Conservation (phyloP, 2,797 vertebrate species). For the Pantherophis vulpinus region DNA sequence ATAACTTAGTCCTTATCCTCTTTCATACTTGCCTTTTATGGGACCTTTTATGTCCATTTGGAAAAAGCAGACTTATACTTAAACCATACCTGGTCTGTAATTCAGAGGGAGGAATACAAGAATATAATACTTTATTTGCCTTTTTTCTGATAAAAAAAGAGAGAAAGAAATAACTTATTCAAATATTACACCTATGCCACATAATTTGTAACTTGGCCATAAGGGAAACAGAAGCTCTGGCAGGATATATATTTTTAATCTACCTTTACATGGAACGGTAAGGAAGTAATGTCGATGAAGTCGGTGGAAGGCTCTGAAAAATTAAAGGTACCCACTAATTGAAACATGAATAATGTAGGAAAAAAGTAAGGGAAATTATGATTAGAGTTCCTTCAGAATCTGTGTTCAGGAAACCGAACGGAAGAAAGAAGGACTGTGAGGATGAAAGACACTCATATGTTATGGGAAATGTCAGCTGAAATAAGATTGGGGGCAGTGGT, state of each 20-base stretch:
- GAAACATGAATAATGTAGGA: not conserved
- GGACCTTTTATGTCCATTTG: not conserved
- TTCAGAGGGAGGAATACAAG: not conserved
- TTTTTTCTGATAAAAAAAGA: not conserved
- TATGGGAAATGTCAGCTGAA: not conserved
- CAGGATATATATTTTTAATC: not conserved
- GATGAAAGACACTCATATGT: not conserved
- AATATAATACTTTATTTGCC: not conserved
- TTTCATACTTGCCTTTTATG: not conserved
- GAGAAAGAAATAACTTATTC: not conserved
- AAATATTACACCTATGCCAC: not conserved
- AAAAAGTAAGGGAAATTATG: not conserved
- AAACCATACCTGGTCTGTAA: not conserved
- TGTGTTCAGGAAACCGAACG: not conserved
- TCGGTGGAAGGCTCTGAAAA: constrained; percentile 6
- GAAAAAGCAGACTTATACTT: not conserved
- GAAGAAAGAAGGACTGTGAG: not conserved
- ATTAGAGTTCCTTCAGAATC: not conserved
- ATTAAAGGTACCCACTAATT: constrained; percentile 5
- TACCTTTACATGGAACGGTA: not conserved
- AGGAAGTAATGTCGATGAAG: not conserved
- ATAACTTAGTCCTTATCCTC: not conserved
- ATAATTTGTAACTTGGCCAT: not conserved
- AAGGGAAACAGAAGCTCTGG: not conserved
- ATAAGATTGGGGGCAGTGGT: not conserved